These are phyloP conservation scores for Cantharis flavilabris DNA, from an alignment of 2,888 invertebrate genomes.

Conservation along the genomic window DNA sequence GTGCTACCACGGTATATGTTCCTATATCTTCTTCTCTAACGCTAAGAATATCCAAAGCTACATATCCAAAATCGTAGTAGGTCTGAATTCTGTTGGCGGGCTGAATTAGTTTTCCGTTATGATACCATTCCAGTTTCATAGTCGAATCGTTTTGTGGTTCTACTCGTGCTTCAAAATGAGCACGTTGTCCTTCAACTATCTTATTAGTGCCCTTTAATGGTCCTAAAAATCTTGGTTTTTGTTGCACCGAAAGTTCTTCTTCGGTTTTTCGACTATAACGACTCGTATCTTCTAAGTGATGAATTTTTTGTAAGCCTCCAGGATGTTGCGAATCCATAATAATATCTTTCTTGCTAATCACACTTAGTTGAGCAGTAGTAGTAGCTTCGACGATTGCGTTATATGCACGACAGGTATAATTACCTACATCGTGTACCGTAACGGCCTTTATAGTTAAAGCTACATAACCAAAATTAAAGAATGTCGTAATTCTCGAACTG, in stretches of 20 bases:
- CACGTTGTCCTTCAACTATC: conserved; percentile 90
- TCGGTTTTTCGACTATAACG: conserved; percentile 67
- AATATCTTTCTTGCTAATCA: conserved; percentile 83
- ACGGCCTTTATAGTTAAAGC: conserved; percentile 92
- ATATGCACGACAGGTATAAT: conserved; percentile 86
- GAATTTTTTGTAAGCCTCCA: conserved; percentile 88
- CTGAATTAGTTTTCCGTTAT: conserved; percentile 89
- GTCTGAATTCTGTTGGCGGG: conserved; percentile 91
- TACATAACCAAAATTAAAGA: conserved; percentile 94
- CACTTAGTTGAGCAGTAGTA: conserved; percentile 80
- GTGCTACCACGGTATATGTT: conserved; percentile 89
- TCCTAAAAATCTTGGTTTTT: conserved; percentile 85
- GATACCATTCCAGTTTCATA: conserved; percentile 95
- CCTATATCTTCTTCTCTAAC: conserved; percentile 93
- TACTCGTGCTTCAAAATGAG: conserved; percentile 93
- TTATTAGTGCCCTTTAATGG: conserved; percentile 91
- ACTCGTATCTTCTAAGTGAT: conserved; percentile 83
- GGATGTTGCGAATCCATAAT: conserved; percentile 91
- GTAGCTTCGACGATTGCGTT: conserved; percentile 86
- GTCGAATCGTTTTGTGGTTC: conserved; percentile 94
- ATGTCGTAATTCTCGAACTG: conserved; percentile 89
- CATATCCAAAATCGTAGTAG: conserved; percentile 95
- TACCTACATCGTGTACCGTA: conserved; percentile 86
- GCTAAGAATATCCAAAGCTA: conserved; percentile 91
- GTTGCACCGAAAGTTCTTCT: conserved; percentile 75